Evolutionary conservation across 2,888 invertebrate genomes (phyloP), one percentile per base, ranked within the genome.

Genomic region (Lithodes maja): DNA sequence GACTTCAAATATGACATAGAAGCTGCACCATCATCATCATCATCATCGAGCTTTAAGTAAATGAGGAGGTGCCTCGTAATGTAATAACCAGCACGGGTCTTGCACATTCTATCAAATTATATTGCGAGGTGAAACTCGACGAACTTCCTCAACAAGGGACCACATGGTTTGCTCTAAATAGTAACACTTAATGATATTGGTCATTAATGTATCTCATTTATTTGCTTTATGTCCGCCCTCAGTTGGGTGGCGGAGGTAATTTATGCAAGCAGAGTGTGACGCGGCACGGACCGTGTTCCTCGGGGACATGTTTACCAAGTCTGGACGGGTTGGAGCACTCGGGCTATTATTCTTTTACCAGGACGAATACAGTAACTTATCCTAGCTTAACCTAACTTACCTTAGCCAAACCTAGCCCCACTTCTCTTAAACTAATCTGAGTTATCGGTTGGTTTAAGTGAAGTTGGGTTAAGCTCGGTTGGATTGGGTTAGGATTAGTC

Each of bases 161-260:
- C 71, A 71, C 71, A 71, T 71, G 71, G 71, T 71, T n/a, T 71
- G 71, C 71, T 71, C 71, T 71, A 71, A 71, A 71, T 71, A 71
- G 71, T 71, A 71, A 9, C 55, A 55, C 54, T 54, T 80, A 55
- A 55, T 52, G 55, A 54, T 52, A 80, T 55, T 54, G 55, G 55
- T 55, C 33, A 55, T 80, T 52, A 80, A n/a, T 80, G 55, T n/a
- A 80, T 55, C 55, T 80, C 80, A 80, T 80, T 80, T 80, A 80
- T 17, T 5, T 55, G 2, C 17, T 9, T 52, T 79, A 52, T 80
- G 54, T 49, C 7, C 50, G 5, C 17, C 80, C 80, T 55, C n/a
- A 55, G 49, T 52, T 55, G 55, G 33, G 49, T 68, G 12, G 68
- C 2, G 68, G 33, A 81, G 81, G 61, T 81, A 81, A 81, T 81